Conservation (phyloP, 2,888 invertebrate species). For the Drosophila flavopinicola region DNA sequence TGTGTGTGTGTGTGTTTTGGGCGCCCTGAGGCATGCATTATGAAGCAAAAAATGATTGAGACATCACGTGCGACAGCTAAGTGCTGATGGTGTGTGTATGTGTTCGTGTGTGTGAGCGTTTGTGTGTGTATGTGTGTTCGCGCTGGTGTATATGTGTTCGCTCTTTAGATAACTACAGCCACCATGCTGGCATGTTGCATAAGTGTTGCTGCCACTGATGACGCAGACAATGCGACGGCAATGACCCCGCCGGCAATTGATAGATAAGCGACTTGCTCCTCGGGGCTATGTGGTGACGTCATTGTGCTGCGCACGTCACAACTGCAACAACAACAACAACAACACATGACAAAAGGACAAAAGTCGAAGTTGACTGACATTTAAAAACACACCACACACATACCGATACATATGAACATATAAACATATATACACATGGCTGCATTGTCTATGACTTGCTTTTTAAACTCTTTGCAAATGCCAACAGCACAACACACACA, state of each 20-base stretch:
- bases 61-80: slow-evolving; percentile 69
- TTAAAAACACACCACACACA: slow-evolving; percentile 41
- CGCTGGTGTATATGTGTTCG: slow-evolving; percentile 8
- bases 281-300: slow-evolving; percentile 54
- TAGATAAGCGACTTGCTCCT: slow-evolving; percentile 53
- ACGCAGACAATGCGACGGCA: slow-evolving; percentile 59
- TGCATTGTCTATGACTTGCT: slow-evolving; percentile 49
- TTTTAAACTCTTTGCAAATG: slow-evolving; percentile 57
- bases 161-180: too few relatives aligned
- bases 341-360: slow-evolving; percentile 27
- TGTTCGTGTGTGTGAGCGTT: slow-evolving; percentile 5
- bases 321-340: slow-evolving; percentile 11
- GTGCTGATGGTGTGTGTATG: slow-evolving; percentile 18
- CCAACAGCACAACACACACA: slow-evolving; percentile 33
- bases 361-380: slow-evolving; percentile 77
- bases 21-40: slow-evolving; percentile 50
- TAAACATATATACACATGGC: slow-evolving; percentile 13
- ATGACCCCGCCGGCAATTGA: slow-evolving; percentile 63
- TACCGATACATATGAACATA: background rate
- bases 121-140: slow-evolving; percentile 2
- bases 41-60: slow-evolving; percentile 54
- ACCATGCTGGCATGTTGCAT: slow-evolving; percentile 8
- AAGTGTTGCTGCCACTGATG: slow-evolving; percentile 33
- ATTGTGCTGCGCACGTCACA: slow-evolving; percentile 64
- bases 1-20: slow-evolving; percentile 10